These are phyloP conservation scores for Hofmannophila pseudospretella DNA, from an alignment of 2,888 invertebrate genomes.

Conservation along the genomic window DNA sequence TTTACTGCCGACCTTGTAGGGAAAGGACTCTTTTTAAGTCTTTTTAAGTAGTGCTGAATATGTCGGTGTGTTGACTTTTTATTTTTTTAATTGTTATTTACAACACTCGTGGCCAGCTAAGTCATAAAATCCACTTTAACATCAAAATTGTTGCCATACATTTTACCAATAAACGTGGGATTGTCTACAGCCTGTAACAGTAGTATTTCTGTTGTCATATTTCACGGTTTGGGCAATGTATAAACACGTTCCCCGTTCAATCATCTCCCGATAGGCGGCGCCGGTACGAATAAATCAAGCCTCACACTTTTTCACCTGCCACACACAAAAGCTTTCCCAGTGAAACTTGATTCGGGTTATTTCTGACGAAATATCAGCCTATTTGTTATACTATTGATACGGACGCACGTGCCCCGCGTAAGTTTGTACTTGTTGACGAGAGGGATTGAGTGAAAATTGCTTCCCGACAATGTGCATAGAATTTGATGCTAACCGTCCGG, in stretches of 20 bases:
- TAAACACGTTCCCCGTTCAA: constrained; percentile 75
- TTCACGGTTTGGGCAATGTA: constrained; percentile 65
- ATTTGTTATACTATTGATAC: constrained; percentile 77
- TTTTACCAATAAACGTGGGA: constrained; percentile 20
- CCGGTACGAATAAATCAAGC: constrained; percentile 74
- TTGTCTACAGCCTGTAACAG: no score
- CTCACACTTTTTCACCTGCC: constrained; percentile 78
- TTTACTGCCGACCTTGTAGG: no score
- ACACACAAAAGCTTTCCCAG: constrained; percentile 74
- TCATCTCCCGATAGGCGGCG: constrained; percentile 72
- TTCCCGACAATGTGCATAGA: constrained; percentile 70
- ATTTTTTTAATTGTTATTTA: no score
- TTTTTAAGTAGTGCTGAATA: no score
- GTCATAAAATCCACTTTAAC: no score
- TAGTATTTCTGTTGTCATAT: constrained; percentile 65
- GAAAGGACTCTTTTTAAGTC: no score
- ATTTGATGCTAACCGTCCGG: constrained; percentile 57
- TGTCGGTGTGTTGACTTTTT: no score
- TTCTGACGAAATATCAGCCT: constrained; percentile 77
- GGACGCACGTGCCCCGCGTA: constrained; percentile 70
- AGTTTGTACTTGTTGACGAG: constrained; percentile 74
- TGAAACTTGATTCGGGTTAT: constrained; percentile 78
- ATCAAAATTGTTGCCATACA: no score
- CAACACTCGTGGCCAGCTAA: no score
- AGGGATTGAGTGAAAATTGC: constrained; percentile 74